Evolutionary conservation across 1,140 invertebrate genomes (phyloP).

Genomic region (Drosophila punjabiensis): DNA sequence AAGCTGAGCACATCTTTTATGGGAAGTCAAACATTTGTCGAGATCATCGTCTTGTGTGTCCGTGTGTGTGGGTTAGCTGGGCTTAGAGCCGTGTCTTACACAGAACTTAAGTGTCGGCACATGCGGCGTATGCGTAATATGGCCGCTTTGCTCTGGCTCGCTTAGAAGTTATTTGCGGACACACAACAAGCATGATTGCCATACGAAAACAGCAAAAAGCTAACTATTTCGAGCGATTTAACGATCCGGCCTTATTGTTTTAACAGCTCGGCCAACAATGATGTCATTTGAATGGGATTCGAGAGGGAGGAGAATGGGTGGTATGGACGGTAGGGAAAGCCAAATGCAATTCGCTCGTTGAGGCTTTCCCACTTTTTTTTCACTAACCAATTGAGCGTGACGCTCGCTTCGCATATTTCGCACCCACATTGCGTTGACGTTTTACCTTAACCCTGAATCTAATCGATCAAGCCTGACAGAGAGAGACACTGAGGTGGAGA

Average conservation of each 20-base stretch:
- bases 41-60: slow-evolving; percentile 24
- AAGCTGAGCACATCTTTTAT: slow-evolving; percentile 55
- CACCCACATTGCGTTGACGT: slow-evolving; percentile 64
- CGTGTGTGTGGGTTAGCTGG: slow-evolving; percentile 60
- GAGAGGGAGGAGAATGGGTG: neutral
- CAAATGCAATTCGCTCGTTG: slow-evolving; percentile 41
- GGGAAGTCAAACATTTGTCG: slow-evolving; percentile 67
- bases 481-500: slow-evolving; percentile 4
- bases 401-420: slow-evolving; percentile 28
- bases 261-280: slow-evolving; percentile 46
- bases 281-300: slow-evolving; percentile 56
- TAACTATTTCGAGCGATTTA: slow-evolving; percentile 58
- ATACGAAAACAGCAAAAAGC: slow-evolving; percentile 56
- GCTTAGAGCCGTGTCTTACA: slow-evolving; percentile 49
- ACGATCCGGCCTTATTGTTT: slow-evolving; percentile 45
- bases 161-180: slow-evolving; percentile 43
- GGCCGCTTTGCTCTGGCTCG: slow-evolving; percentile 28
- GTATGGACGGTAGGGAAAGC: neutral
- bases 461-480: slow-evolving; percentile 77
- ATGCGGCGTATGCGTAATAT: slow-evolving; percentile 75
- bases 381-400: slow-evolving; percentile 66
- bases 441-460: slow-evolving; percentile 79
- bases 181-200: slow-evolving; percentile 57
- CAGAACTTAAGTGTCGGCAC: slow-evolving; percentile 69
- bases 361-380: slow-evolving; percentile 7